Percentiles rank a stretch among this genome's conserved stretches.
phyloP scores from a whole-genome alignment of 2,113 vertebrate species.

The Pterocles burchelli region DNA sequence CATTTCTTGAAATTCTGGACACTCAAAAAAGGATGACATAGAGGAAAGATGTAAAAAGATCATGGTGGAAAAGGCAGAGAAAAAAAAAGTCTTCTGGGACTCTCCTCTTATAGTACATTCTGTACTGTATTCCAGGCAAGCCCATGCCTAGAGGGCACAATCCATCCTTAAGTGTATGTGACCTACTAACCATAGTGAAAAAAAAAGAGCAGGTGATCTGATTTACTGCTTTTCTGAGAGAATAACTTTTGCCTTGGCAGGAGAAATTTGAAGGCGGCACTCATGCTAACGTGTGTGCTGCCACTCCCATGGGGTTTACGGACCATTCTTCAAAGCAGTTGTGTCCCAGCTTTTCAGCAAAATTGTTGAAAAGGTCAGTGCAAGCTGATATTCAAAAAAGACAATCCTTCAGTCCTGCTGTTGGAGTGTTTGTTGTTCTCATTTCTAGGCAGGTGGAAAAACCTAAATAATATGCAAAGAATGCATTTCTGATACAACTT shows the following conservation, averaged over 20 bases:
- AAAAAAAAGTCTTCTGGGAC: not conserved
- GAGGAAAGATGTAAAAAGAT: not conserved
- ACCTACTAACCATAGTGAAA: conserved; percentile 17
- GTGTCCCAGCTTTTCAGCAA: not conserved
- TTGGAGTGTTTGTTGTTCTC: not conserved
- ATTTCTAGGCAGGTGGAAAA: not conserved
- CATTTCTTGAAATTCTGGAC: not conserved
- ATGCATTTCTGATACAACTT: not conserved
- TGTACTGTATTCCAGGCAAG: not conserved
- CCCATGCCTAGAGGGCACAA: not conserved
- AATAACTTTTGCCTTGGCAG: not conserved
- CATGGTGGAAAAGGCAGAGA: not conserved
- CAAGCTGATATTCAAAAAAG: not conserved
- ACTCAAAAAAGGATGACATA: not conserved
- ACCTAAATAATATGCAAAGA: not conserved
- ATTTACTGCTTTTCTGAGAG: not conserved
- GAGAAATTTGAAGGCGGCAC: not conserved
- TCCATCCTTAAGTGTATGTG: conserved; percentile 13
- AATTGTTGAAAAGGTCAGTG: not conserved
- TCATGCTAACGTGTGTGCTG: not conserved
- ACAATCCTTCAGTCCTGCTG: not conserved
- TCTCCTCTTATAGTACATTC: not conserved
- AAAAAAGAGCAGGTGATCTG: conserved; percentile 31
- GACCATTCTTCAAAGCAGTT: not conserved
- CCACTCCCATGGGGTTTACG: not conserved